phyloP scores from a whole-genome alignment of 1,140 invertebrate species.

The Aphidius ervi region DNA sequence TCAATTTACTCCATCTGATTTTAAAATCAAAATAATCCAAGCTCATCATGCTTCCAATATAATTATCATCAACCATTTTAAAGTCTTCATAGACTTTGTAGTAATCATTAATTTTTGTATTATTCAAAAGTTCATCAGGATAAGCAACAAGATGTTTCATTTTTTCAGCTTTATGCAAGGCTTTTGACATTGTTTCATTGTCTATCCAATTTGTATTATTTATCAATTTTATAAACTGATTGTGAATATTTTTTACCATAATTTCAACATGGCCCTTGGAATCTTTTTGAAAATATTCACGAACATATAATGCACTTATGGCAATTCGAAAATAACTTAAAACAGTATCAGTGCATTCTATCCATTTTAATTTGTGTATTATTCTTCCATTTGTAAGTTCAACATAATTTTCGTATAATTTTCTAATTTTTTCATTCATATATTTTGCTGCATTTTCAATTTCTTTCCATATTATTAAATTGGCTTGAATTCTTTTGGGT shows the following conservation, averaged over 20 bases:
- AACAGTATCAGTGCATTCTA: conserved; percentile 73
- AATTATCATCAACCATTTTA: conserved; percentile 63
- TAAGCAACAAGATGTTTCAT: conserved; percentile 59
- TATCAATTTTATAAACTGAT: neutral
- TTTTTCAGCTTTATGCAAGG: conserved; percentile 55
- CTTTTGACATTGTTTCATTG: conserved; percentile 56
- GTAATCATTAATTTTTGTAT: conserved; percentile 61
- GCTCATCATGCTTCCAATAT: conserved; percentile 71
- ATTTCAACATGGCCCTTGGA: conserved; percentile 48
- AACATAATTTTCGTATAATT: conserved; percentile 54
- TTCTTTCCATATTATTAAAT: conserved; percentile 80
- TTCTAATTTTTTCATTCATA: too few relatives aligned
- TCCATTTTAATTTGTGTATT: conserved; percentile 70
- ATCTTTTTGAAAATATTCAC: conserved; percentile 55
- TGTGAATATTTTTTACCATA: conserved; percentile 7
- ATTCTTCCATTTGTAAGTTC: conserved; percentile 71
- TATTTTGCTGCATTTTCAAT: conserved; percentile 35
- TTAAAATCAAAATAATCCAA: conserved; percentile 72
- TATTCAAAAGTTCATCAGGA: conserved; percentile 64
- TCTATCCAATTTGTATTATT: conserved; percentile 67
- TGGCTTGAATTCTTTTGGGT: conserved; percentile 63
- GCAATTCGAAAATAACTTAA: conserved; percentile 69
- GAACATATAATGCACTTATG: conserved; percentile 58
- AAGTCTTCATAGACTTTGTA: conserved; percentile 66
- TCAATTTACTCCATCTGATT: conserved; percentile 69